Conservation (phyloP, 2,113 vertebrate species). For the Rhinoderma darwinii region DNA sequence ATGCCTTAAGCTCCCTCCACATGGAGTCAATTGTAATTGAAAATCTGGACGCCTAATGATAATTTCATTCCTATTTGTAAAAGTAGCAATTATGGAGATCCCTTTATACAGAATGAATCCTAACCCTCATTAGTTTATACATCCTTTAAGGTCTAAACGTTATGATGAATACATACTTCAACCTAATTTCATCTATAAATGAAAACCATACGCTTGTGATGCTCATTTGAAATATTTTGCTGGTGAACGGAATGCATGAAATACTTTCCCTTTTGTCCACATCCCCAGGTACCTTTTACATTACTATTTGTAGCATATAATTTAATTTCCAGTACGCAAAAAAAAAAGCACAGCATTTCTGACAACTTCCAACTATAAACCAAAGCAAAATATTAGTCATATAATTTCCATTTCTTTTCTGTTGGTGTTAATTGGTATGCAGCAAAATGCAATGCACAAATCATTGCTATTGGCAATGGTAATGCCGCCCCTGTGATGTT, state of each 20-base stretch:
- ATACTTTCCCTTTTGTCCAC: slow-evolving; percentile 23
- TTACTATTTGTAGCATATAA: slow-evolving; percentile 39
- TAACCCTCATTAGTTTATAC: neutral
- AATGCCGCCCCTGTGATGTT: slow-evolving; percentile 19
- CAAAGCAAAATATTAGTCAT: slow-evolving; percentile 19
- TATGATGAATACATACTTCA: neutral
- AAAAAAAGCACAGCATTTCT: neutral
- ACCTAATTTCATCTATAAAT: neutral
- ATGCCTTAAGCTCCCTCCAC: neutral
- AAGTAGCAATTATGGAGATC: neutral
- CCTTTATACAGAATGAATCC: neutral
- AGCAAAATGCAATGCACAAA: neutral
- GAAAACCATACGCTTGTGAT: neutral
- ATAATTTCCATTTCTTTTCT: slow-evolving; percentile 51
- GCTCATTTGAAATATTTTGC: slow-evolving; percentile 8
- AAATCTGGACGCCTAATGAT: neutral
- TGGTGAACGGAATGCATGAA: neutral
- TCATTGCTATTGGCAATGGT: slow-evolving; percentile 45
- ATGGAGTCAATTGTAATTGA: neutral
- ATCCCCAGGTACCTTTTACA: slow-evolving; percentile 3
- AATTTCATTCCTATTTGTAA: neutral
- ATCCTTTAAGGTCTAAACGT: neutral
- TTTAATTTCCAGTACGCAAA: slow-evolving; percentile 19
- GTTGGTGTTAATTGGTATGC: slow-evolving; percentile 41
- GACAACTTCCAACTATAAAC: neutral